Evolutionary conservation across 2,888 invertebrate genomes (phyloP), one percentile per base, ranked within the genome.

Genomic region (Hesperia comma): DNA sequence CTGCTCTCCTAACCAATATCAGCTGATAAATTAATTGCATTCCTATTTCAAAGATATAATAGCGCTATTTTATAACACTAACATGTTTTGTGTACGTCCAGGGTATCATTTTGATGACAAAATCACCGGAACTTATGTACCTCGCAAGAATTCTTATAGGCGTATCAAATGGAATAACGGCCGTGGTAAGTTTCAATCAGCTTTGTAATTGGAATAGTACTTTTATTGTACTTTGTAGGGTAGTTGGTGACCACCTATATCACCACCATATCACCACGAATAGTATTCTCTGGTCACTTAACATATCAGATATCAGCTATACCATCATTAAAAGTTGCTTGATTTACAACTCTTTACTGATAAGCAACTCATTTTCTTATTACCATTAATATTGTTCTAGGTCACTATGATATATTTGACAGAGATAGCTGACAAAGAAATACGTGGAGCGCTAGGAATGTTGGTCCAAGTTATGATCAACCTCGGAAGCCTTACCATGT

Each of bases 361-460:
- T 4, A 5, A 26, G 26, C 26, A 26, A 26, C 5, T 26, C 5
- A 26, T 26, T 26, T 26, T 4, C 5, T 4, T 21, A 14, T 8
- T 15, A 5, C 12, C 2, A 40, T 21, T 56, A 19, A 37, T 10
- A 17, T 53, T 53, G 41, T 88, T 88, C 63, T 79, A 93, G 93
- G 90, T 90, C 53, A 87, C 90, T 58, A 92, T 93, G 84, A 90
- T 93, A 73, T 93, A 93, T 75, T 79, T 93, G 63, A 92, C 92
- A 51, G 93, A 93, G 83, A 93, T 93, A 80, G 86, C 93, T 0
- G 93, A 93, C 71, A 93, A 93, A 68, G 90, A 93, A 70, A 87
- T 93, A 33, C 75, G 93, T 68, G 93, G 93, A 0, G 80, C 90
- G 0, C 73, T 93, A 14, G 93, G 93, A 2, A 93, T 91, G 88